Conservation (phyloP, 2,888 invertebrate genomes). For the Chouioia cunea region DNA sequence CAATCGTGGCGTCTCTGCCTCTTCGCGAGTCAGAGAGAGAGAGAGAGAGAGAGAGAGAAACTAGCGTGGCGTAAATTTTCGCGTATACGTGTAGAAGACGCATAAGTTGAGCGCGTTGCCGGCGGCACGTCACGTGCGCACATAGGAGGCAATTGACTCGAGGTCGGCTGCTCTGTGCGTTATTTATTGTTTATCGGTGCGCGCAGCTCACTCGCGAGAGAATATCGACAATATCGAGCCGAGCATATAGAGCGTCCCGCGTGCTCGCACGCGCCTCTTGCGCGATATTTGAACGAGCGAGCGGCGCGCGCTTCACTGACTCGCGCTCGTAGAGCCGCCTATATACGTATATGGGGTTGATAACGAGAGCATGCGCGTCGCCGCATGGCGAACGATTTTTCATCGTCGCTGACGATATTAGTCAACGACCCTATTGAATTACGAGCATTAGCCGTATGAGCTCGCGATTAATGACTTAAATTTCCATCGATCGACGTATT, state of each 20-base stretch:
- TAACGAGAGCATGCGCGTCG: no score
- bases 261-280: not conserved
- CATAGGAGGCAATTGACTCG: slow-evolving; percentile 31
- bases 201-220: not conserved
- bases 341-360: no score
- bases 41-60: not conserved
- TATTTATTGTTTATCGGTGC: slow-evolving; percentile 38
- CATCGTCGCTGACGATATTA: not conserved
- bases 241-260: not conserved
- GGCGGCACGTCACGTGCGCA: slow-evolving; percentile 34
- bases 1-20: slow-evolving; percentile 21
- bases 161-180: slow-evolving; percentile 24
- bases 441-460: slow-evolving; percentile 7
- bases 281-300: slow-evolving; percentile 18
- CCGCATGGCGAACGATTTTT: not conserved
- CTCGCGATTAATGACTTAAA: slow-evolving; percentile 21
- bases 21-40: not conserved
- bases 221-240: slow-evolving; percentile 6
- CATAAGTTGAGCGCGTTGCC: not conserved
- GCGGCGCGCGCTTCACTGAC: slow-evolving; percentile 30
- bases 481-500: no score
- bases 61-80: slow-evolving; percentile 16
- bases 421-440: slow-evolving; percentile 13
- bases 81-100: not conserved
- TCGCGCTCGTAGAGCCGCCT: no score